Conservation (phyloP, 2,888 invertebrate genomes). For the Ctenicera cuprea region DNA sequence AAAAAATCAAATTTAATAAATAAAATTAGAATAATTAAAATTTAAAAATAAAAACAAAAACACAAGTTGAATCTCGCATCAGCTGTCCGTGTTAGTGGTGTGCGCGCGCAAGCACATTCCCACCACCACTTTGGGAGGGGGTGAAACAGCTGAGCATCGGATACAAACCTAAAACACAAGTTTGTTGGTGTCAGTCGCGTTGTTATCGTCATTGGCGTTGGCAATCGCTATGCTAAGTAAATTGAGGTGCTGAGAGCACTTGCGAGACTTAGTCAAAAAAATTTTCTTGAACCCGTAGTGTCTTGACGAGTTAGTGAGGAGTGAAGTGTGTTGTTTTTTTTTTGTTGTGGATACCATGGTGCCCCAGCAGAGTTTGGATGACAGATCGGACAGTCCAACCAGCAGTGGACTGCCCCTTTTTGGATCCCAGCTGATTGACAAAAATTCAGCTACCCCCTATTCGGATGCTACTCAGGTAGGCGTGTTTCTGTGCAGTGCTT, state of each 20-base stretch:
- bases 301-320: slow-evolving; percentile 46
- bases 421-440: slow-evolving; percentile 93
- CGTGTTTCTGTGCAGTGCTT: slow-evolving; percentile 36
- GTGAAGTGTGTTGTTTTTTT: slow-evolving; percentile 37
- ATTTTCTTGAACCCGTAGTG: slow-evolving; percentile 55
- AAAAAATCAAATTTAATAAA: not conserved
- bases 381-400: slow-evolving; percentile 70
- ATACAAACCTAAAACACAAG: slow-evolving; percentile 72
- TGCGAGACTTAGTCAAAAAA: slow-evolving; percentile 66
- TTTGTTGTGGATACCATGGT: slow-evolving; percentile 76
- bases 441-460: slow-evolving; percentile 95
- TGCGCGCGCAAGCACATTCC: slow-evolving; percentile 49
- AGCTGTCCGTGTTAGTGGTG: slow-evolving; percentile 60
- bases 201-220: slow-evolving; percentile 72
- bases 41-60: slow-evolving; percentile 43
- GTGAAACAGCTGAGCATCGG: slow-evolving; percentile 71
- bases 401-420: slow-evolving; percentile 84
- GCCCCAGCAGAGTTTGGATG: slow-evolving; percentile 80
- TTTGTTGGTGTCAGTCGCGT: slow-evolving; percentile 77
- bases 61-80: slow-evolving; percentile 60
- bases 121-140: slow-evolving; percentile 61
- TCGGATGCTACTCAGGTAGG: slow-evolving; percentile 98
- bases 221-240: slow-evolving; percentile 66
- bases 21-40: slow-evolving; percentile 52
- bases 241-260: slow-evolving; percentile 67